Evolutionary conservation across 2,797 vertebrate species (phyloP).

Genomic region (Garrulus glandarius): DNA sequence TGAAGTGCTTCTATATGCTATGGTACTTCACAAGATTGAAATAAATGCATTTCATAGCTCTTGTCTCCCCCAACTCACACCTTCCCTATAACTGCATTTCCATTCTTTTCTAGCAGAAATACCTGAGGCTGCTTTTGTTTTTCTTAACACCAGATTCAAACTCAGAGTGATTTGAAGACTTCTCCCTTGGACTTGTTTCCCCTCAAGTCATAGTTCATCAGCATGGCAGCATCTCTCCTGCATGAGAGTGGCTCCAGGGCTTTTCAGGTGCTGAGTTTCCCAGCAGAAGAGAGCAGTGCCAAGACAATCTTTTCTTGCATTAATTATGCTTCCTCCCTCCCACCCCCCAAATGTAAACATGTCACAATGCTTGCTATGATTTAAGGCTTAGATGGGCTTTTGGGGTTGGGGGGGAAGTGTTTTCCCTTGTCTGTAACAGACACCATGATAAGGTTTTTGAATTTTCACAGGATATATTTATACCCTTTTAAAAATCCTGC

Average conservation of each 20-base stretch:
- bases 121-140: conserved; percentile 8
- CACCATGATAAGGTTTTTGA: neutral
- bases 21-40: conserved; percentile 1
- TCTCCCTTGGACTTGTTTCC: neutral
- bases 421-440: neutral
- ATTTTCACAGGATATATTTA: neutral
- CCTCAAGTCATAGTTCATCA: neutral
- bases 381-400: neutral
- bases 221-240: neutral
- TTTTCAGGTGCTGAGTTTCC: neutral
- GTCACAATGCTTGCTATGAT: neutral
- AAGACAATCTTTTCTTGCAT: neutral
- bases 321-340: neutral
- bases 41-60: conserved; percentile 20
- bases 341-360: neutral
- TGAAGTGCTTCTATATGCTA: neutral
- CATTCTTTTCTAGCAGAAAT: neutral
- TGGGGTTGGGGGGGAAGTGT: accelerated
- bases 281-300: neutral
- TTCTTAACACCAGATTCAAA: neutral
- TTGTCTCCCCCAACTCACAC: neutral
- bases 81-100: neutral
- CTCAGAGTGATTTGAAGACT: neutral
- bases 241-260: neutral
- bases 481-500: neutral